A percentile compares a stretch with the other conserved stretches of the same genome.
These are phyloP conservation scores for Sicus ferrugineus DNA, from an alignment of 2,888 invertebrate species.

Conservation along the genomic window DNA sequence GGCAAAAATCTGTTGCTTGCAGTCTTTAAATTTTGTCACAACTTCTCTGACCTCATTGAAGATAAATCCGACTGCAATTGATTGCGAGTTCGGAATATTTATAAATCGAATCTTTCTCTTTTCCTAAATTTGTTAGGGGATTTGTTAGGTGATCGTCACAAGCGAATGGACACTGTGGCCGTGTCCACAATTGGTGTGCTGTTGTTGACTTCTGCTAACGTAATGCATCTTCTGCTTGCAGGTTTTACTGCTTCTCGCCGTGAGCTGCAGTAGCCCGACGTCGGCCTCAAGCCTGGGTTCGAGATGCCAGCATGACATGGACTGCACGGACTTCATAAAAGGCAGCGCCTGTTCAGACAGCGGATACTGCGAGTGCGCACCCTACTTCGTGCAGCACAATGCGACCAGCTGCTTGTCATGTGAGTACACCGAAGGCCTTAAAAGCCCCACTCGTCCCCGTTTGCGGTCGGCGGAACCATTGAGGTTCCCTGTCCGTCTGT, in stretches of 20 bases:
- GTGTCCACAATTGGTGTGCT: too few relatives aligned
- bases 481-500: slow-evolving; percentile 2
- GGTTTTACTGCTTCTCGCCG: slow-evolving; percentile 31
- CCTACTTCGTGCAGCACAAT: slow-evolving; percentile 82
- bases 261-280: neutral
- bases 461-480: slow-evolving; percentile 11
- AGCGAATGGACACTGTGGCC: too few relatives aligned
- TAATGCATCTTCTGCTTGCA: slow-evolving; percentile 34
- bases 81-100: too few relatives aligned
- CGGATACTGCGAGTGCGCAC: slow-evolving; percentile 82
- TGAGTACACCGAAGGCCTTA: slow-evolving; percentile 67
- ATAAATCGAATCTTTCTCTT: too few relatives aligned
- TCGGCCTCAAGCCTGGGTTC: slow-evolving; percentile 54
- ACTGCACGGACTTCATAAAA: slow-evolving; percentile 65
- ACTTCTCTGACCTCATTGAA: too few relatives aligned
- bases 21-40: too few relatives aligned
- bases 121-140: too few relatives aligned
- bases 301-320: slow-evolving; percentile 65
- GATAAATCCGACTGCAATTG: too few relatives aligned
- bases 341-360: slow-evolving; percentile 63
- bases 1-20: too few relatives aligned
- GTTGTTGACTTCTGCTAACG: too few relatives aligned
- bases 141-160: too few relatives aligned
- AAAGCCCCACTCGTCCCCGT: slow-evolving; percentile 20
- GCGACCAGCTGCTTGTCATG: slow-evolving; percentile 83